These are phyloP conservation scores for Heliangelus exortis DNA, from an alignment of 2,797 vertebrate species.

Conservation along the genomic window DNA sequence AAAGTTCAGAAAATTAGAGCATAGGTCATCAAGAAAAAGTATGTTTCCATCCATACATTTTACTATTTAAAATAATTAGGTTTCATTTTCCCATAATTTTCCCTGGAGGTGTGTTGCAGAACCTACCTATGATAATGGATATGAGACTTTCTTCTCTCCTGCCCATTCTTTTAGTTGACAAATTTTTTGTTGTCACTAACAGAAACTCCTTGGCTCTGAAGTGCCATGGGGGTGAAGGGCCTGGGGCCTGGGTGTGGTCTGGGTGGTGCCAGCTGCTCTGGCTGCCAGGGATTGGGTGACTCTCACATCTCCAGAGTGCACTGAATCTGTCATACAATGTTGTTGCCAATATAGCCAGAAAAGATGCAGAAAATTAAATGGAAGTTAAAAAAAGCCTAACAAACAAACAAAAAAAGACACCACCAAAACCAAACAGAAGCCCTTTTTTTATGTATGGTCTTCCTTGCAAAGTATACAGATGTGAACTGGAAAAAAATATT, in stretches of 20 bases:
- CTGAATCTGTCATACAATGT: too few relatives aligned
- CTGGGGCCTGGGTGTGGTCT: too few relatives aligned
- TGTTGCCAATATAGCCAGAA: not conserved
- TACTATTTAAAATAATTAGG: not conserved
- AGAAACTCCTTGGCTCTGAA: not conserved
- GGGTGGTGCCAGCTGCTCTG: fast-evolving
- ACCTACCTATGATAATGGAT: not conserved
- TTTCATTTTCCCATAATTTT: not conserved
- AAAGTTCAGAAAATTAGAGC: not conserved
- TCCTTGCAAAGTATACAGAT: not conserved
- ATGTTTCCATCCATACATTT: not conserved
- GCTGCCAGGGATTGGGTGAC: not conserved
- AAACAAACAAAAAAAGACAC: not conserved
- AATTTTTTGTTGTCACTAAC: not conserved
- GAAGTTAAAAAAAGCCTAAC: not conserved
- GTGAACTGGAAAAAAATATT: not conserved
- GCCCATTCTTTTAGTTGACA: not conserved
- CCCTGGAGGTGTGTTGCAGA: not conserved
- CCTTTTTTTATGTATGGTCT: not conserved
- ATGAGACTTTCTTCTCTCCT: not conserved
- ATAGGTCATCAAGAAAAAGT: not conserved
- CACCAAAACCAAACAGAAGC: too few relatives aligned
- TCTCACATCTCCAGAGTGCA: not conserved
- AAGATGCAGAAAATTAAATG: not conserved
- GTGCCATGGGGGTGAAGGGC: not conserved